These are phyloP conservation scores for Chaetodon trifasciatus DNA, from an alignment of 2,797 vertebrate species.

Conservation along the genomic window DNA sequence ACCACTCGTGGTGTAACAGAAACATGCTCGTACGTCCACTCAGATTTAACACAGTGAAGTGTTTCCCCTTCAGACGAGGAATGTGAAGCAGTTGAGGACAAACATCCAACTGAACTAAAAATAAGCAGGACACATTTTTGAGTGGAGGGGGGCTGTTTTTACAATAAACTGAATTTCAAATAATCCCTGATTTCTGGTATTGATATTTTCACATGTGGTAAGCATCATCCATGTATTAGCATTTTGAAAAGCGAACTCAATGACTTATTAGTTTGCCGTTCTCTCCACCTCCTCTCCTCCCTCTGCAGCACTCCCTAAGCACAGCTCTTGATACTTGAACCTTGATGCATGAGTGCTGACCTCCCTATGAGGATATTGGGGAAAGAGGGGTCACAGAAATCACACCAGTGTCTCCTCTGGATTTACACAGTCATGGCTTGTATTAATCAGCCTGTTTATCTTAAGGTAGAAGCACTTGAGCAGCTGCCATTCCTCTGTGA, in stretches of 20 bases:
- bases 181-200: background rate
- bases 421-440: conserved; percentile 24
- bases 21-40: background rate
- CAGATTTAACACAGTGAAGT: background rate
- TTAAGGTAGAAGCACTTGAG: conserved; percentile 15
- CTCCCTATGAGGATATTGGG: conserved; percentile 21
- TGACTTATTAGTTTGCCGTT: background rate
- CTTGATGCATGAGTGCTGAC: conserved; percentile 38
- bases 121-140: background rate
- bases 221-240: background rate
- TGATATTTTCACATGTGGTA: background rate
- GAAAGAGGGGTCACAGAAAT: conserved; percentile 17
- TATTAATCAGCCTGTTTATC: conserved; percentile 55
- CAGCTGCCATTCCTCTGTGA: conserved; percentile 12
- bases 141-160: background rate
- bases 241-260: conserved; percentile 15
- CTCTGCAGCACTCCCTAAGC: conserved; percentile 4
- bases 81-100: background rate
- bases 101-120: background rate
- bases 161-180: background rate
- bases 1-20: background rate
- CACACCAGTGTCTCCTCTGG: conserved; percentile 12
- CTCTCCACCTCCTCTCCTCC: background rate
- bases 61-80: too few relatives aligned
- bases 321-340: conserved; percentile 25